Percentiles rank a stretch among this genome's conserved stretches.
Evolutionary conservation across 2,888 invertebrate genomes (phyloP).

Genomic region (Globia sparganii): DNA sequence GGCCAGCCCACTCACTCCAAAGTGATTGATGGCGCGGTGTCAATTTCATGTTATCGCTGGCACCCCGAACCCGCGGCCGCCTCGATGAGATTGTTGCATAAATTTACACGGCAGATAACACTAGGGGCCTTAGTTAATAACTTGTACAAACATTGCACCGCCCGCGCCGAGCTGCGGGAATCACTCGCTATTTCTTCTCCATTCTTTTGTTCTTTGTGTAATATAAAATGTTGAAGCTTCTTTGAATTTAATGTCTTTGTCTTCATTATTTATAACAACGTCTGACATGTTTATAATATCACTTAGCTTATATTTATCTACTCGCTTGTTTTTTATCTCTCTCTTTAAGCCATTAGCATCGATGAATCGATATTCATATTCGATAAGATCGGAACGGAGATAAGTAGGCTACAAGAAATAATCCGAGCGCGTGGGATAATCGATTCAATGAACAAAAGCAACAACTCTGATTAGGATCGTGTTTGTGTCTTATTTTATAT

Average conservation of each 20-base stretch:
- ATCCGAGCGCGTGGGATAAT: conserved; percentile 82
- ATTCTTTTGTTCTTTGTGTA: conserved; percentile 69
- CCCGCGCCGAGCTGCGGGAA: conserved; percentile 53
- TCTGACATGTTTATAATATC: conserved; percentile 55
- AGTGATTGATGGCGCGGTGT: conserved; percentile 86
- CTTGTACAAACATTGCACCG: conserved; percentile 62
- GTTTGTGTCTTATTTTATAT: conserved; percentile 75
- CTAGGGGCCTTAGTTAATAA: conserved; percentile 59
- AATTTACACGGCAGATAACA: conserved; percentile 69
- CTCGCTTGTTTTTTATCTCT: conserved; percentile 41
- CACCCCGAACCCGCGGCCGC: conserved; percentile 74
- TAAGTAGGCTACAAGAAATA: conserved; percentile 78
- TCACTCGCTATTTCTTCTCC: conserved; percentile 64
- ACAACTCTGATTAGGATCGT: conserved; percentile 76
- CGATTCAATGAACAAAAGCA: conserved; percentile 82
- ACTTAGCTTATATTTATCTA: conserved; percentile 50
- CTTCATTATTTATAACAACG: conserved; percentile 68
- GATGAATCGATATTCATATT: conserved; percentile 75
- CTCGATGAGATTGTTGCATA: conserved; percentile 77
- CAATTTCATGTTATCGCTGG: conserved; percentile 84
- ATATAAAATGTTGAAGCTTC: conserved; percentile 65
- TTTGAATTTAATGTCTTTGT: conserved; percentile 68
- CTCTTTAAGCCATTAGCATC: conserved; percentile 71
- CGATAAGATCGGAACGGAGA: conserved; percentile 77
- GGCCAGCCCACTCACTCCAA: conserved; percentile 80